phyloP scores from a whole-genome alignment of 2,888 invertebrate species.

The Andrena camellia region DNA sequence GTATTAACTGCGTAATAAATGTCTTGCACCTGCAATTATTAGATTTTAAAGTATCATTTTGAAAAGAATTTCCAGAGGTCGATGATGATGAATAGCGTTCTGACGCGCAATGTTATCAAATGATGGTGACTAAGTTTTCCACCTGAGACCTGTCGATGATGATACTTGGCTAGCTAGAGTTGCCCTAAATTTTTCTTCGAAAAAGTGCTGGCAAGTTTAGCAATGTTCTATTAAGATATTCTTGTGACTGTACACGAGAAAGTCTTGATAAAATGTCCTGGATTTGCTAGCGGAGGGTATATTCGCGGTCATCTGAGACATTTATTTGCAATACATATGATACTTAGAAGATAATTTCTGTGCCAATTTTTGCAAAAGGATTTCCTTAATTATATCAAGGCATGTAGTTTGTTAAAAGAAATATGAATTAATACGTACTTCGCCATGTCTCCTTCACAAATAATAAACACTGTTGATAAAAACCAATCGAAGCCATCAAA shows the following conservation, averaged over 20 bases:
- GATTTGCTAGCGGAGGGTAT: slow-evolving; percentile 35
- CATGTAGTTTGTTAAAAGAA: neutral
- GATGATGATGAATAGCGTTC: slow-evolving; percentile 77
- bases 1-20: slow-evolving; percentile 79
- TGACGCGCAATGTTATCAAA: slow-evolving; percentile 67
- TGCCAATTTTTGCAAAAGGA: neutral
- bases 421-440: slow-evolving; percentile 70
- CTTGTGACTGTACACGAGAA: neutral
- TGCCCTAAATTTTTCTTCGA: slow-evolving; percentile 47
- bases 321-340: neutral
- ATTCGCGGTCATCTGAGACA: slow-evolving; percentile 83
- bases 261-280: slow-evolving; percentile 13
- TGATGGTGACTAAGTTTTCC: slow-evolving; percentile 83
- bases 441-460: slow-evolving; percentile 79
- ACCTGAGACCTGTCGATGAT: slow-evolving; percentile 84
- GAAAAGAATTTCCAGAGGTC: slow-evolving; percentile 68
- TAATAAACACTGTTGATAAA: slow-evolving; percentile 80
- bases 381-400: neutral
- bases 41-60: slow-evolving; percentile 28
- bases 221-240: slow-evolving; percentile 5
- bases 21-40: slow-evolving; percentile 77
- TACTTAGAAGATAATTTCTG: slow-evolving; percentile 17
- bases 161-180: slow-evolving; percentile 82
- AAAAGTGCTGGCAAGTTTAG: slow-evolving; percentile 12
- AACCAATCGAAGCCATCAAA: slow-evolving; percentile 83